Base-by-base conservation (phyloP, 2,113 vertebrate genomes). In the Deroptyus accipitrinus region DNA sequence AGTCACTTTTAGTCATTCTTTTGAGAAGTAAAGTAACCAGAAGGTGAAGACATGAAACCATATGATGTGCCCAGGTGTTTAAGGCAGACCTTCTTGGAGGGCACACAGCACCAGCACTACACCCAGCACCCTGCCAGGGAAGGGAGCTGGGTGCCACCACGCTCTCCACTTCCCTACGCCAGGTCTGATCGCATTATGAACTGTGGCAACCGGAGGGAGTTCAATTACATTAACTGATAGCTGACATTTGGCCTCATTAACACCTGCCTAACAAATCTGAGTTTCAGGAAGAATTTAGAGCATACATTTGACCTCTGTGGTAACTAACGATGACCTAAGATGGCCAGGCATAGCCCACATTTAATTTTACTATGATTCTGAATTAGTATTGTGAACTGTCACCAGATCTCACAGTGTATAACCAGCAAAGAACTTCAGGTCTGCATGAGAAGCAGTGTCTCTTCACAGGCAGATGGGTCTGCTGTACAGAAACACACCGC, bases 191-290 rank as follows among this genome's bases (percentile, higher is more conserved):
- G 27, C 64, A 7, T 28, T 11, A 30, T 2, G 39, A 79, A 37
- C 83, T 37, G 12, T 5, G 30, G 69, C 69, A 79, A 11, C 3
- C 0, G 0, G 57, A 87, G 4, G 12, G 18, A 91, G 44, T 23
- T 51, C 27, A 83, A 79, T 15, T 51, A 12, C n/a, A 64, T 62
- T 30, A 78, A 80, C 0, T 39, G 57, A 37, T 9, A 66, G 63
- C 14, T 1, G 1, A 89, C 61, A 54, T 59, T 63, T n/a, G 49
- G 49, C 63, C 67, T 92, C 7, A 3, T 64, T 89, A 79, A 73
- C 48, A 72, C 24, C 63, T 73, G 54, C 25, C 70, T 55, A 85
- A 11, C 57, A 61, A 39, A 72, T 79, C 62, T 13, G 66, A 87
- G 20, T 4, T 5, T 64, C 0, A 0, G 57, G 17, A 64, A 76